Base-by-base conservation (phyloP, 2,888 invertebrate genomes). In the Cataglyphis livida region DNA sequence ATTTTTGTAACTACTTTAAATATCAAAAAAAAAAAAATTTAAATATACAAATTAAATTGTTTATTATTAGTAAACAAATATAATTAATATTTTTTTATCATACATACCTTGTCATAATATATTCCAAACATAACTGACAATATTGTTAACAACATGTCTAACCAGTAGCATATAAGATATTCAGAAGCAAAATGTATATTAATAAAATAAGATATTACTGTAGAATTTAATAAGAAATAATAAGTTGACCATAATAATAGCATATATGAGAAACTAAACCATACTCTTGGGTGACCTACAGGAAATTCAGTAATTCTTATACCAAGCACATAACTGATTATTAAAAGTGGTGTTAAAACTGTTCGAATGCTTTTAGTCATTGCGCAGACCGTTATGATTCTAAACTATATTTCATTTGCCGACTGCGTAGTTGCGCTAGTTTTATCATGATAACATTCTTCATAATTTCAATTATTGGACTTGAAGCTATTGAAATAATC, bases 331-430 rank as follows among this genome's bases (percentile, higher is more conserved):
- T 32, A 62, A 44, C 44, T 61, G 32, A 48, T 44, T 15, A 62
- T 44, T 9, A 74, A 32, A 9, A 74, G 7, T 15, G 74, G 74
- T 5, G 21, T 25, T 12, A 74, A 74, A 61, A 74, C 44, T 18
- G 15, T 44, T 28, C 9, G 61, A 61, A 74, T 74, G 44, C 32
- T 44, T 9, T 35, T 9, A 5, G 7, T 61, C 74, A 62, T 74
- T 21, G n/a, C 12, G 5, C 15, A 32, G 10, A 21, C 10, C 6
- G 3, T 44, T 38, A 25, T 6, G 7, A 15, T 62, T 61, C 5
- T 2, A 21, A 41, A 44, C 44, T 44, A 4, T 10, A 18, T 21
- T 57, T 57, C 7, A 38, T 71, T 25, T 59, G 3, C 6, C 57
- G 38, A 18, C 25, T 0, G n/a, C 21, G 6, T 54, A 35, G 3